Base-by-base conservation (phyloP, 2,797 vertebrate species). In the Spizella passerina region DNA sequence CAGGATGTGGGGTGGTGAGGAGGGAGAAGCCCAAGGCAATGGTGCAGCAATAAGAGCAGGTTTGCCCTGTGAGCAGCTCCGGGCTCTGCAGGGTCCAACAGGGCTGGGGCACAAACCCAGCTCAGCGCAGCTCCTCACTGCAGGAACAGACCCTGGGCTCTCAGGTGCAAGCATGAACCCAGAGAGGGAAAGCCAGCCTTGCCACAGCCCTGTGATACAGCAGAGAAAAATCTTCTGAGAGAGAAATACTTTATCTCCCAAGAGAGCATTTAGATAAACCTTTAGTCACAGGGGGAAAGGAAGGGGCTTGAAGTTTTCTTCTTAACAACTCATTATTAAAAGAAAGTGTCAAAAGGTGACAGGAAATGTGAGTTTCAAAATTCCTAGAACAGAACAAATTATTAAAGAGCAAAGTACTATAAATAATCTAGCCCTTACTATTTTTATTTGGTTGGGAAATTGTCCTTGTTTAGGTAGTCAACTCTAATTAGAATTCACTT, bases 261-360 rank as follows among this genome's bases (percentile, higher is more conserved):
- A 70, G 70, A 63, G 24, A 73, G 7, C 18, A 52, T 82, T 91
- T 87, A 90, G 60, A 36, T 79, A 65, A 94, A 87, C 5, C 93
- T 93, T 94, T 83, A 91, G 73, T 94, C 91, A 53, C 22, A 73
- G 22, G 47, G 52, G 41, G 14, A 86, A 88, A 32, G 19, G 39
- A 61, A 38, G 7, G 32, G 53, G 64, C 27, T 24, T 59, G 41
- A 23, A n/a, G 46, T 83, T 94, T 83, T 44, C 49, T 93, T 89
- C 68, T 77, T 36, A 43, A 7, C 22, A 53, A 36, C 2, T 94
- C 57, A 81, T 83, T 87, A 91, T 63, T 75, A 52, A 72, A 57
- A 73, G n/a, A 79, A 86, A 70, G 63, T 49, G n/a, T 73, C 86
- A 90, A 78, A 91, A 90, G 44, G 43, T 86, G 63, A 73, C 55